These are phyloP conservation scores for Invenusta paracnida DNA, from an alignment of 2,888 invertebrate species.

Conservation along the genomic window DNA sequence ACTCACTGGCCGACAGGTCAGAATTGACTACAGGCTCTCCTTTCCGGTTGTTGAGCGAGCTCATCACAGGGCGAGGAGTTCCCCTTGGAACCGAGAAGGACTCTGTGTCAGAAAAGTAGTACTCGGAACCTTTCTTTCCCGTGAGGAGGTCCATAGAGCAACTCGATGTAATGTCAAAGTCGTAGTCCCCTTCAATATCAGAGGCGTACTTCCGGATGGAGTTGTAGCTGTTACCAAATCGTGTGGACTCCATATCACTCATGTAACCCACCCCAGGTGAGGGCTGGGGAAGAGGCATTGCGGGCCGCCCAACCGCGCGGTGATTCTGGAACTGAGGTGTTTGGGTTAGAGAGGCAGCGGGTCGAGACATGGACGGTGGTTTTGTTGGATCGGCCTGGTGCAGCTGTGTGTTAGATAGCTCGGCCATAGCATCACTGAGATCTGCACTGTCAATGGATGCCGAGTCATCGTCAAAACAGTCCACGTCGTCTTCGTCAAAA, in stretches of 20 bases:
- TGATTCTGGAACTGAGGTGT: neutral
- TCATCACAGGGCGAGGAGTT: neutral
- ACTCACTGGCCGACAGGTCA: neutral
- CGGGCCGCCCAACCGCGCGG: neutral
- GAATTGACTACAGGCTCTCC: neutral
- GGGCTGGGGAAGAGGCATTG: neutral
- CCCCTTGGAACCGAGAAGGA: neutral
- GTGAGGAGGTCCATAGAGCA: constrained; percentile 35
- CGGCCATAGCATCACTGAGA: neutral
- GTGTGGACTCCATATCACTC: neutral
- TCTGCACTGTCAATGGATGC: neutral
- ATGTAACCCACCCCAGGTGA: neutral
- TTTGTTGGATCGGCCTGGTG: neutral
- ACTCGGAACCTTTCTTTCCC: constrained; percentile 21
- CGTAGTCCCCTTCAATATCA: constrained; percentile 9
- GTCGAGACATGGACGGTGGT: neutral
- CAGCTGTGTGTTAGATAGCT: neutral
- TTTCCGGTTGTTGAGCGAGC: neutral
- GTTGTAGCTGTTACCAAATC: neutral
- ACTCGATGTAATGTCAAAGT: constrained; percentile 36
- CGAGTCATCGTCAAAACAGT: neutral
- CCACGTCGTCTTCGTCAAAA: neutral
- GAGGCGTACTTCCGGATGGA: constrained; percentile 30
- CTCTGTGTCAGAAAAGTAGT: neutral
- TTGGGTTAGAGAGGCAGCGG: neutral